Evolutionary conservation across 2,797 vertebrate genomes (phyloP), one percentile per base, ranked within the genome.

Genomic region (Acrossocheilus wenchowensis): DNA sequence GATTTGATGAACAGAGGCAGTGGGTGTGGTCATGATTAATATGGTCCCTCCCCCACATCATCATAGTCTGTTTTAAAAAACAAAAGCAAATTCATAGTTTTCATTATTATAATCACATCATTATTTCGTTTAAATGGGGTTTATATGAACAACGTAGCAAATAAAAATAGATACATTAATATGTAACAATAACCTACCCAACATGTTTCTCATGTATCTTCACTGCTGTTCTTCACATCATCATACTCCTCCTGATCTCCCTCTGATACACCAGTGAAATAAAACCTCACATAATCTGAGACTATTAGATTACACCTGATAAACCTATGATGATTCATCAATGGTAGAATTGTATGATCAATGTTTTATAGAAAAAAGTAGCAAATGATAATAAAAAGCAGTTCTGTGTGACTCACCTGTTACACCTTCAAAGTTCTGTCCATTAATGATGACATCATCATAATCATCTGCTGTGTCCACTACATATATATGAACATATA

Each of bases 211-310:
- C 39, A n/a, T n/a, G 1, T 0, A 39, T 39, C 7, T 23, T 43
- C 48, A 34, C 2, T 17, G 36, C 17, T 14, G 66, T 71, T 62
- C 64, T 79, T 71, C 50, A 85, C 66, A n/a, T 85, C 66, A 45
- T 72, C 75, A 60, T 60, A 79, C 34, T 54, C 73, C 66, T 85
- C 66, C 26, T 85, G 64, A 69, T 43, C 50, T 71, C 1, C 14
- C 11, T 66, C 83, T 79, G 50, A 54, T 60, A 6, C 30, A 68
- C 60, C 26, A 19, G 30, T 15, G 23, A 82, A 45, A 69, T n/a
- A 30, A 68, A 71, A 54, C 19, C n/a, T 68, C 30, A 84, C 10
- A 72, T 57, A n/a, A 72, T 41, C 68, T 43, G 68, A 41, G 8
- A 71, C 36, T 71, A 19, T 36, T 41, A 41, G 21, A 72, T n/a